These are phyloP conservation scores for Sympetrum striolatum DNA, from an alignment of 2,888 invertebrate genomes.

Conservation along the genomic window DNA sequence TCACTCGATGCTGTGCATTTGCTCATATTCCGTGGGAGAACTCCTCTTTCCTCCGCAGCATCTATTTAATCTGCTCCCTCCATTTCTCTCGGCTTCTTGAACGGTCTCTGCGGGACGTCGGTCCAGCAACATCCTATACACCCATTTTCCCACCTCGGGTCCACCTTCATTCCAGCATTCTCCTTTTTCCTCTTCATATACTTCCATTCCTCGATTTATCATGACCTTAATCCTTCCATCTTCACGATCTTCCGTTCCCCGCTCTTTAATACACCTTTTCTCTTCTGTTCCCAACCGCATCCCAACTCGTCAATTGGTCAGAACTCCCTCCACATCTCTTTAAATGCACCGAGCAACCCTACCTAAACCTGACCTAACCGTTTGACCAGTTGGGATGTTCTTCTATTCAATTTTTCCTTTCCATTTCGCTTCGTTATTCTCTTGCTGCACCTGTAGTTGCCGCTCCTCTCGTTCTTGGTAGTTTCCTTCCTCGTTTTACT, in stretches of 20 bases:
- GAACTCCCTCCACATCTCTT: no score
- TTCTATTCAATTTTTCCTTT: neutral
- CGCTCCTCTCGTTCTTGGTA: neutral
- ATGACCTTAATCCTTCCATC: neutral
- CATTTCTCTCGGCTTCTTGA: neutral
- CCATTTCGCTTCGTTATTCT: neutral
- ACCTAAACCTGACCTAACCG: neutral
- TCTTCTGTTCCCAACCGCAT: no score
- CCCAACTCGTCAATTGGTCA: no score
- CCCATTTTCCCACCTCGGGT: neutral
- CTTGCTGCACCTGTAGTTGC: neutral
- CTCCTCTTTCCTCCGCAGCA: neutral
- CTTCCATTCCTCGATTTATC: neutral
- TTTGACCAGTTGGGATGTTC: no score
- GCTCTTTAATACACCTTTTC: no score
- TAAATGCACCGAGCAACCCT: no score
- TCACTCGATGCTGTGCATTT: neutral
- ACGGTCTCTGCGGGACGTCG: neutral
- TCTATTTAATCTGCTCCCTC: neutral
- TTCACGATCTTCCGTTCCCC: neutral
- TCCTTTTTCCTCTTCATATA: neutral
- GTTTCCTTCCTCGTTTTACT: no score
- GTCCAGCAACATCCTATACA: neutral
- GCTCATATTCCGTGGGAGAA: neutral
- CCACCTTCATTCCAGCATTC: neutral